Conservation (phyloP, 2,888 invertebrate species). For the Athalia cordata region DNA sequence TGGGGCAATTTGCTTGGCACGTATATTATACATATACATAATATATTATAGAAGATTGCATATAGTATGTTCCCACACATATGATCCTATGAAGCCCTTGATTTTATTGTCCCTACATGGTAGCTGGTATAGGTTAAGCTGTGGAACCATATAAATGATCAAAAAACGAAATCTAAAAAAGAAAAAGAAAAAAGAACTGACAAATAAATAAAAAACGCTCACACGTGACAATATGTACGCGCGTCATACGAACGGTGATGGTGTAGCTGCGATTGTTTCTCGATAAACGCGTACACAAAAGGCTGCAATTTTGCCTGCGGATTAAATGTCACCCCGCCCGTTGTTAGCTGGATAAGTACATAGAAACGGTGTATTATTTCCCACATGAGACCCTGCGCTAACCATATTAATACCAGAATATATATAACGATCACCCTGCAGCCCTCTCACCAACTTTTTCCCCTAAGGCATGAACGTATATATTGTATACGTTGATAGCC, state of each 20-base stretch:
- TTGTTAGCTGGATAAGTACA: slow-evolving; percentile 23
- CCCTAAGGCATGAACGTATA: slow-evolving; percentile 1
- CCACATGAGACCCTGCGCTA: slow-evolving; percentile 24
- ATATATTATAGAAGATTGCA: no score
- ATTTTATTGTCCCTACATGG: no score
- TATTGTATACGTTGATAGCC: neutral
- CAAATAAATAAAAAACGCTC: neutral
- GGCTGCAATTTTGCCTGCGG: slow-evolving; percentile 38
- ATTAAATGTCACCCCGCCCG: slow-evolving; percentile 31
- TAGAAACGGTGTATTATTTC: slow-evolving; percentile 35
- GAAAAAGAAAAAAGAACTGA: no score
- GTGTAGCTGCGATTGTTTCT: slow-evolving; percentile 28
- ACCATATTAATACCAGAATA: slow-evolving; percentile 24
- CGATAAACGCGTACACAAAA: slow-evolving; percentile 33
- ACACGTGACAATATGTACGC: slow-evolving; percentile 15
- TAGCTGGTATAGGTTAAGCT: no score
- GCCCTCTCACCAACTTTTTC: slow-evolving; percentile 17
- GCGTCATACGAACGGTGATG: slow-evolving; percentile 16
- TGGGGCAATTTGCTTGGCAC: no score
- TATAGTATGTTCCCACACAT: no score
- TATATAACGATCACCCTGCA: neutral
- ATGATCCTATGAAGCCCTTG: no score
- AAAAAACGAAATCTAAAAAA: no score
- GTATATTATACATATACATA: no score
- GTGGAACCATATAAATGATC: no score